These are phyloP conservation scores for Drosophila leontia DNA, from an alignment of 1,140 invertebrate species.

Conservation along the genomic window DNA sequence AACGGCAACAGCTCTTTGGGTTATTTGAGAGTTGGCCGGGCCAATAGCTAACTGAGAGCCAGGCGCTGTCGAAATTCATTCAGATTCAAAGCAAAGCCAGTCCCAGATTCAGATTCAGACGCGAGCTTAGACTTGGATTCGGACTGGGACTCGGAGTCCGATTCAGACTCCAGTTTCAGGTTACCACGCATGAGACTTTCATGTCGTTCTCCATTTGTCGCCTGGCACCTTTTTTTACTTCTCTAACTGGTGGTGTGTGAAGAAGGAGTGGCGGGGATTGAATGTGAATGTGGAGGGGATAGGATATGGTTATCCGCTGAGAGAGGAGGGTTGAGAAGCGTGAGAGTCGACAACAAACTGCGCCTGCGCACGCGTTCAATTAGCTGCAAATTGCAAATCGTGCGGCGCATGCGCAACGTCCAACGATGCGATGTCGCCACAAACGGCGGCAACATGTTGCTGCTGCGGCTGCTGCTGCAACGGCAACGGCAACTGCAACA, in stretches of 20 bases:
- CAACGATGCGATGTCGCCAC: constrained; percentile 50
- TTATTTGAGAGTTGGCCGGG: not conserved
- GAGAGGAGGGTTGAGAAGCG: constrained; percentile 43
- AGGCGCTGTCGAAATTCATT: constrained; percentile 75
- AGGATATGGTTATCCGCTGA: constrained; percentile 10
- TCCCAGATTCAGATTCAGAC: constrained; percentile 53
- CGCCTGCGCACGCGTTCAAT: constrained; percentile 81
- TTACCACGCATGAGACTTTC: constrained; percentile 58
- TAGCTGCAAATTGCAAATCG: constrained; percentile 82
- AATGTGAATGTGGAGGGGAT: constrained; percentile 10
- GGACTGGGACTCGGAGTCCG: constrained; percentile 48
- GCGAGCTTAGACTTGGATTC: constrained; percentile 24
- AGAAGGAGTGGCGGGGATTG: constrained; percentile 1
- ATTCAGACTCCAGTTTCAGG: constrained; percentile 52
- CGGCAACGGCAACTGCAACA: constrained; percentile 50
- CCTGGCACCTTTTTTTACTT: constrained; percentile 54
- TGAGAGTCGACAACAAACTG: constrained; percentile 71
- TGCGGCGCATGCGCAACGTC: constrained; percentile 79
- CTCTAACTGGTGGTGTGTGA: constrained; percentile 32
- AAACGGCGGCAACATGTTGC: constrained; percentile 72
- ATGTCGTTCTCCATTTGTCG: constrained; percentile 71
- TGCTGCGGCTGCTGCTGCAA: constrained; percentile 32
- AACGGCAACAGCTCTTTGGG: constrained; percentile 12
- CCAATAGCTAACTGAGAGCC: constrained; percentile 20
- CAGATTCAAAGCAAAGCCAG: constrained; percentile 60